A percentile compares a stretch with the other conserved stretches of the same genome.
Evolutionary conservation across 2,888 invertebrate species (phyloP).

Genomic region (Spodoptera picta): DNA sequence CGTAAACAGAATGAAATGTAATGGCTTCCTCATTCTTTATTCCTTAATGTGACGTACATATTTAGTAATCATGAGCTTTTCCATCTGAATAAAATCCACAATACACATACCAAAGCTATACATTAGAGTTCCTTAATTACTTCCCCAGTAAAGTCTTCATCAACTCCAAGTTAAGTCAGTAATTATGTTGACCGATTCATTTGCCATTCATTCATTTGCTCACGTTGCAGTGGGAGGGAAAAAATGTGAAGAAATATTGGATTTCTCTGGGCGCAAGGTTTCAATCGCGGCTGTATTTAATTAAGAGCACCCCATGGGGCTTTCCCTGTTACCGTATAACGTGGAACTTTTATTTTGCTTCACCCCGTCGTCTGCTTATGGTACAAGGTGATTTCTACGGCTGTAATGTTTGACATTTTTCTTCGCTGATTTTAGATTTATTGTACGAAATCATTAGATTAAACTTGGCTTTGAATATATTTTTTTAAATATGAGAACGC

Average conservation of each 20-base stretch:
- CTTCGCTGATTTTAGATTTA: no score
- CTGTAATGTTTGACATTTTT: slow-evolving; percentile 3
- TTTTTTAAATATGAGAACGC: no score
- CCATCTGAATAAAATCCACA: no score
- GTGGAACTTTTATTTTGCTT: slow-evolving; percentile 64
- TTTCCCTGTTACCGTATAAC: slow-evolving; percentile 62
- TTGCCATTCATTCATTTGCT: slow-evolving; percentile 60
- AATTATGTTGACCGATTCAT: slow-evolving; percentile 58
- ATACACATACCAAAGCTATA: neutral
- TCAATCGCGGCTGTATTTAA: slow-evolving; percentile 82
- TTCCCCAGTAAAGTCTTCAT: neutral
- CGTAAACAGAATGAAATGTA: no score
- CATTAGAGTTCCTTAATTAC: neutral
- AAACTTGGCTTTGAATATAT: no score
- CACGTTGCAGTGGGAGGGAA: slow-evolving; percentile 63
- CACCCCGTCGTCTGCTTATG: slow-evolving; percentile 35
- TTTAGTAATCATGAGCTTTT: no score
- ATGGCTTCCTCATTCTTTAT: no score
- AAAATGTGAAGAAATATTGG: slow-evolving; percentile 74
- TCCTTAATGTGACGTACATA: no score
- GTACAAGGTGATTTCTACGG: slow-evolving; percentile 39
- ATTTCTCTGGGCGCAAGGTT: slow-evolving; percentile 76
- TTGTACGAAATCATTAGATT: no score
- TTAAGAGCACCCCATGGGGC: slow-evolving; percentile 78
- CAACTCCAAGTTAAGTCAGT: slow-evolving; percentile 29